Evolutionary conservation across 2,797 vertebrate genomes (phyloP), one percentile per base, ranked within the genome.

Genomic region (Rhinella marina): DNA sequence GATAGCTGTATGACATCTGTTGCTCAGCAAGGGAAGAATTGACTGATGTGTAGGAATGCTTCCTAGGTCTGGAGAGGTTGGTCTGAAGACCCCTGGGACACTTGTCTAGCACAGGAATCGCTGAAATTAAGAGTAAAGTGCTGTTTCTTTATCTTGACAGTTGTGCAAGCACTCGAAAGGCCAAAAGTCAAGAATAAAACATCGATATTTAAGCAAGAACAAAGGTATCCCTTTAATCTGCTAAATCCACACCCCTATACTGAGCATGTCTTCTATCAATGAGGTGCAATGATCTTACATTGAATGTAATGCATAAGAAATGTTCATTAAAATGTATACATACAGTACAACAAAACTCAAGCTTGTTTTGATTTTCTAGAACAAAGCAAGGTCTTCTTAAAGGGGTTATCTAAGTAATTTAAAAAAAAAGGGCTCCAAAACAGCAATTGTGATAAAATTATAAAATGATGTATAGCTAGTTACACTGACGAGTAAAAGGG

Each of bases 1-100:
- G 79, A 81, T 48, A 64, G 23, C 61, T 32, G 57, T 81, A 64
- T 62, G 79, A 81, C 79, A 81, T 81, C 59, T 81, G 79, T 81
- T 81, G 59, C 80, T 48, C 80, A 64, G 41, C 80, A 64, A 25
- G 80, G 80, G 80, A n/a, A 64, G 41, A 81, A 81, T 66, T 64
- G 59, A 81, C 59, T 81, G 80, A 81, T 66, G 61, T 81, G 80
- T 48, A 25, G 80, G 80, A 81, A 81, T 81, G 61, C 59, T 48
- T 81, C 66, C 23, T 81, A 48, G 32, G 80, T 81, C 80, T 81
- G 12, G 6, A 81, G 80, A 81, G 80, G 13, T 61, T 25, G 57
- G 59, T 50, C 17, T 81, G 32, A 66, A 66, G 59, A 50, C 80
- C 32, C 80, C 13, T 48, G 80, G 80, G 59, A 81, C 19, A 17